Evolutionary conservation across 2,113 vertebrate genomes (phyloP), one percentile per base, ranked within the genome.

Genomic region (Ailurus styani): DNA sequence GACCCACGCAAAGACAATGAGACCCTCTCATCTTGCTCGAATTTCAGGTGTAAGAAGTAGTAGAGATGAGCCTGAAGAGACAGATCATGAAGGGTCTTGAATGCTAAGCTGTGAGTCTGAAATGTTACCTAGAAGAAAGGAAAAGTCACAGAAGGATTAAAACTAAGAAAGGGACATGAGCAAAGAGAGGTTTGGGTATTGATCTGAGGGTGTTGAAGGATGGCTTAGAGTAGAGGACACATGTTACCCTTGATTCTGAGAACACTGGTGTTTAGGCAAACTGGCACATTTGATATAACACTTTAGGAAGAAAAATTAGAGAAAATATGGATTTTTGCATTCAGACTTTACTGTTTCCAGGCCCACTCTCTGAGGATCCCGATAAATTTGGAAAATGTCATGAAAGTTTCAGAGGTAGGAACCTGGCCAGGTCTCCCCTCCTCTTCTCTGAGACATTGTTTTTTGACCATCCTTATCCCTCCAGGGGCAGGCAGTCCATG

Each of bases 381-480:
- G 40, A 89, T 78, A 20, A 57, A 45, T 6, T 5, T 45, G 66
- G 82, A 34, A 14, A 15, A 7, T 31, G 20, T 47, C 42, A 23
- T 1, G 6, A 1, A 5, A 21, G n/a, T 14, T 21, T 29, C 11
- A 31, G 27, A 12, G 0, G 8, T 57, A 50, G 42, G 42, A 9
- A 29, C 1, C 4, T 37, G 47, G 12, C 50, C 37, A 2, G 9
- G 11, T 86, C 31, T 47, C 55, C 45, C 52, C 1, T 66, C 42
- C 15, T 90, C 14, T 20, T 34, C 23, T 40, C 70, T 37, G 66
- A 82, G 20, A 4, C 6, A 1, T 55, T 25, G 3, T 12, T 70
- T 70, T 31, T 55, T 70, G 20, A 42, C 47, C 18, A 37, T 11
- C 4, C 2, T 7, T 42, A 4, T 45, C 45, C 27, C 23, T 78